A percentile compares a stretch with the other conserved stretches of the same genome.
These are phyloP conservation scores for Caloenas nicobarica DNA, from an alignment of 2,113 vertebrate species.

Conservation along the genomic window DNA sequence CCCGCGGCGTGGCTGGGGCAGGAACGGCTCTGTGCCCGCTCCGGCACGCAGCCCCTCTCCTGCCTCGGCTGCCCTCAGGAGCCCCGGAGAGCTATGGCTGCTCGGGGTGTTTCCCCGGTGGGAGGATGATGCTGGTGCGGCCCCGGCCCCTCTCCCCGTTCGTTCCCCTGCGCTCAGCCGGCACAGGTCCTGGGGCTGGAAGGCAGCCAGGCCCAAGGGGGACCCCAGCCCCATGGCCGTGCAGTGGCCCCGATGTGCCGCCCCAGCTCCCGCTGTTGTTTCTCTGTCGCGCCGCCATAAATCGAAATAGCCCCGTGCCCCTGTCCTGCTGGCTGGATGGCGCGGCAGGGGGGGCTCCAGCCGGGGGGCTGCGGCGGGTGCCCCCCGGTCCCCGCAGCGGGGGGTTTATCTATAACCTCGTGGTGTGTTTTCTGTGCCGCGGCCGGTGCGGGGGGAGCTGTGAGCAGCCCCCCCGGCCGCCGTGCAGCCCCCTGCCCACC, in stretches of 20 bases:
- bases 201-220: neutral
- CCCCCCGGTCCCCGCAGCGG: neutral
- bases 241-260: neutral
- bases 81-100: neutral
- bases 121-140: neutral
- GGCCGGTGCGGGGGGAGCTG: neutral
- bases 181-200: neutral
- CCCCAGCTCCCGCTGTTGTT: neutral
- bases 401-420: neutral
- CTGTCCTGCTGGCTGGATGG: conserved; percentile 49
- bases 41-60: neutral
- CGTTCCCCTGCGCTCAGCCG: neutral
- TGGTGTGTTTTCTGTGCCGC: neutral
- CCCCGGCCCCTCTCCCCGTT: neutral
- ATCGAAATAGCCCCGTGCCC: neutral
- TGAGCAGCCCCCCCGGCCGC: neutral
- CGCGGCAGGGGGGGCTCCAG: neutral
- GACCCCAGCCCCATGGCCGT: fast-evolving
- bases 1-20: neutral
- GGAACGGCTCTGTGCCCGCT: neutral
- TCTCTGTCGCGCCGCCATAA: neutral
- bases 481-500: too few relatives aligned
- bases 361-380: neutral
- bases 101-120: neutral
- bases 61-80: neutral